These are phyloP conservation scores for Smittia sp. DNA, from an alignment of 2,888 invertebrate species.

Conservation along the genomic window DNA sequence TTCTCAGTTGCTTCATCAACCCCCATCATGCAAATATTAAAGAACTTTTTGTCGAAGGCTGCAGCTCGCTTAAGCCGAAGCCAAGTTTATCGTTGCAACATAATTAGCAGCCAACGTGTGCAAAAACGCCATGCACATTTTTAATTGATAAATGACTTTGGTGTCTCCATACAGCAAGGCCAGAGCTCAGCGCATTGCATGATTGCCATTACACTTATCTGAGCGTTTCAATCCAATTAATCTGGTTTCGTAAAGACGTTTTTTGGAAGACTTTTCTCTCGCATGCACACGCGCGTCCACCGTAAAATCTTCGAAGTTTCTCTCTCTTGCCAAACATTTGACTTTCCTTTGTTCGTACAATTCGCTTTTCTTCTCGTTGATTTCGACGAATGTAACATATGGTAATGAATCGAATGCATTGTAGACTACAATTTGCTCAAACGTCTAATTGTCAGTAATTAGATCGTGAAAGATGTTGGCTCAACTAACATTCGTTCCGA, in stretches of 20 bases:
- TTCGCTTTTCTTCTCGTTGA: too few relatives aligned
- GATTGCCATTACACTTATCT: not conserved
- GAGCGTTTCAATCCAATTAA: slow-evolving; percentile 10
- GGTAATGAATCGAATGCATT: slow-evolving; percentile 1
- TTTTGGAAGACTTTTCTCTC: slow-evolving; percentile 22
- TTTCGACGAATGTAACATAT: not conserved
- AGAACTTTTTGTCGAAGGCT: too few relatives aligned
- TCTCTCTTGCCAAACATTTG: slow-evolving; percentile 1
- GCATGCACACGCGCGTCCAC: not conserved
- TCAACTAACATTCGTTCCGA: not conserved
- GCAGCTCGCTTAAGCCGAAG: too few relatives aligned
- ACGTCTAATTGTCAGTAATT: not conserved
- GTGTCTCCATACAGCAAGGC: not conserved
- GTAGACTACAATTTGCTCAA: not conserved
- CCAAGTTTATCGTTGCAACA: too few relatives aligned
- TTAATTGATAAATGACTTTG: not conserved
- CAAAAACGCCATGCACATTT: too few relatives aligned
- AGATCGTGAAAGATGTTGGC: not conserved
- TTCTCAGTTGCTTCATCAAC: too few relatives aligned
- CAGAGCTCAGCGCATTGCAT: not conserved
- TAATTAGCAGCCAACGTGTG: too few relatives aligned
- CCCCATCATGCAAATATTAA: too few relatives aligned
- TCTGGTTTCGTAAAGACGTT: slow-evolving; percentile 20
- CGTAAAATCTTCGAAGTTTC: slow-evolving; percentile 6
- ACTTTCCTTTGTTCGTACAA: too few relatives aligned